phyloP scores from a whole-genome alignment of 2,797 vertebrate genomes.

The Megaceryle alcyon region DNA sequence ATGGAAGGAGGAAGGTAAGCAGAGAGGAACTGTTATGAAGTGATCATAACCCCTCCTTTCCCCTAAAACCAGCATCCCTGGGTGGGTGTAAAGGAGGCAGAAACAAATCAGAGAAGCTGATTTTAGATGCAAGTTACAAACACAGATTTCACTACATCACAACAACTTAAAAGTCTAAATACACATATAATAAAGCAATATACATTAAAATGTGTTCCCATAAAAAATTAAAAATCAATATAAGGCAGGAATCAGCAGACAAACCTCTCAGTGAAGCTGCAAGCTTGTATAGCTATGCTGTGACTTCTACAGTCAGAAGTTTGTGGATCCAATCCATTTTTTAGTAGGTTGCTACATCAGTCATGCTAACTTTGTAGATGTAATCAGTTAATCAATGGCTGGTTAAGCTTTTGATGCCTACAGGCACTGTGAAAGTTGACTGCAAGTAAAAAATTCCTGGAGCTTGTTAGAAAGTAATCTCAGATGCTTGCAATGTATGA shows the following conservation, averaged over 20 bases:
- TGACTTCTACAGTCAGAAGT: neutral
- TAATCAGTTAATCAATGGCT: slow-evolving; percentile 20
- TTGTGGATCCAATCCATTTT: neutral
- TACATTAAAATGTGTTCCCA: neutral
- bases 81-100: neutral
- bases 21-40: neutral
- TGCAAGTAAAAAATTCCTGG: neutral
- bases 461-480: neutral
- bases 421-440: neutral
- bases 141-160: neutral
- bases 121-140: neutral
- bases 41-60: neutral
- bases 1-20: rapidly evolving
- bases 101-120: neutral
- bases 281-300: neutral
- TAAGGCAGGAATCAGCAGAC: neutral
- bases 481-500: neutral
- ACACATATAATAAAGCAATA: neutral
- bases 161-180: neutral
- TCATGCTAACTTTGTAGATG: neutral
- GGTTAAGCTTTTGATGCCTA: slow-evolving; percentile 19
- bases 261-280: neutral
- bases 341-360: neutral
- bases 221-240: neutral
- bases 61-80: neutral